These are phyloP conservation scores for Griposia aprilina DNA, from an alignment of 2,888 invertebrate genomes.

Conservation along the genomic window DNA sequence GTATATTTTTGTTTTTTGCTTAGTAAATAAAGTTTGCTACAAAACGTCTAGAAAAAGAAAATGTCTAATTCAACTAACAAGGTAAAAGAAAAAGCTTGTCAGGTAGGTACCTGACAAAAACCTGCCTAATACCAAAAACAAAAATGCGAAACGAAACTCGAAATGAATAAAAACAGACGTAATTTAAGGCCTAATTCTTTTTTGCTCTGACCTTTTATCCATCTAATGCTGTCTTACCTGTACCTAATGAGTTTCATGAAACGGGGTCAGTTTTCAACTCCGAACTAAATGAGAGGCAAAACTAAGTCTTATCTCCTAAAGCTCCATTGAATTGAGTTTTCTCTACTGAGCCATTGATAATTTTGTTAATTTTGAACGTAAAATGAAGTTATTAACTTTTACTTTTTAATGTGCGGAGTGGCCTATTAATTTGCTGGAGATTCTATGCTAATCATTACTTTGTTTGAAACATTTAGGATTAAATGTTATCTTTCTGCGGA, in stretches of 20 bases:
- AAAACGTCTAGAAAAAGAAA: background rate
- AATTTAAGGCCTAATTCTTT: conserved; percentile 36
- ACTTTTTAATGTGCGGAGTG: conserved; percentile 20
- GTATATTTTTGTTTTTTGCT: background rate
- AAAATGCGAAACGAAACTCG: conserved; percentile 26
- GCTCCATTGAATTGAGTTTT: conserved; percentile 54
- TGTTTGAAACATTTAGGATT: background rate
- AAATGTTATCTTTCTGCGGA: background rate
- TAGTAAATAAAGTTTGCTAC: background rate
- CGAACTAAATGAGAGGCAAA: conserved; percentile 37
- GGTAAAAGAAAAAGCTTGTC: background rate
- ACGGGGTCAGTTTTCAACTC: conserved; percentile 43
- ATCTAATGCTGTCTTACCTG: conserved; percentile 38
- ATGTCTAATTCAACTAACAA: background rate
- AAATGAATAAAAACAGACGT: conserved; percentile 34
- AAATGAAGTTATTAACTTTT: conserved; percentile 50
- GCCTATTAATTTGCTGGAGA: conserved; percentile 1
- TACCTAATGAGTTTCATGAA: conserved; percentile 52
- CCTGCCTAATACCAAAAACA: background rate
- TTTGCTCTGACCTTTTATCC: conserved; percentile 33
- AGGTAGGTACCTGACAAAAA: background rate
- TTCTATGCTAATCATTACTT: background rate
- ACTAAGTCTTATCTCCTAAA: conserved; percentile 53
- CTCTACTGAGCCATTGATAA: conserved; percentile 46
- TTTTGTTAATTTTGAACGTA: conserved; percentile 46